Evolutionary conservation across 2,888 invertebrate species (phyloP).

Genomic region (Gastracanthus pulcherrimus): DNA sequence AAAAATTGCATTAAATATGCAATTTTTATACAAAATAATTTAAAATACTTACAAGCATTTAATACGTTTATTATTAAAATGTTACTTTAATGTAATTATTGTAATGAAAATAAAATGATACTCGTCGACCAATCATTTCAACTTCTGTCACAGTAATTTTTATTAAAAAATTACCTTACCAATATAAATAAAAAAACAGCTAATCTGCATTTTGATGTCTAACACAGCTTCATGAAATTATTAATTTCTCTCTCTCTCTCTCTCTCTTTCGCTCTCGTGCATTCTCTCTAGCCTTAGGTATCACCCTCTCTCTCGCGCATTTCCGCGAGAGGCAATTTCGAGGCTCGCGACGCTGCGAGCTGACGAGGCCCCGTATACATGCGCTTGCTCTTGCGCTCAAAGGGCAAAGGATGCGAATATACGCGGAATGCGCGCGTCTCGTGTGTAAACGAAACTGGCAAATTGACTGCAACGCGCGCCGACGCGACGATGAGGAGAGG

Average conservation of each 20-base stretch:
- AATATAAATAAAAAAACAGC: not conserved
- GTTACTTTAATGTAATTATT: too few relatives aligned
- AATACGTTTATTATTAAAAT: too few relatives aligned
- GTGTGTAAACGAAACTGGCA: not conserved
- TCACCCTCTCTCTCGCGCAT: not conserved
- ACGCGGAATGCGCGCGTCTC: not conserved
- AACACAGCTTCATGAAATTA: conserved; percentile 7
- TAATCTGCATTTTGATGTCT: not conserved
- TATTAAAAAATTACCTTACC: too few relatives aligned
- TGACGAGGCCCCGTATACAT: too few relatives aligned
- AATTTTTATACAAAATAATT: too few relatives aligned
- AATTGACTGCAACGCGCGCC: conserved; percentile 26
- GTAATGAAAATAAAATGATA: too few relatives aligned
- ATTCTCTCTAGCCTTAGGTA: not conserved
- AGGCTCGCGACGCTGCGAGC: not conserved
- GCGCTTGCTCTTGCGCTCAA: conserved; percentile 23
- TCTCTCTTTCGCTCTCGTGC: not conserved
- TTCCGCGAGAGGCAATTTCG: conserved; percentile 16
- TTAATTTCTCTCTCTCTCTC: not conserved
- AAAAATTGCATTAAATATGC: too few relatives aligned
- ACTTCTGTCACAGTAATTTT: too few relatives aligned
- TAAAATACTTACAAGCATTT: too few relatives aligned
- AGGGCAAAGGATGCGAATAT: not conserved
- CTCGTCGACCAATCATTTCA: too few relatives aligned
- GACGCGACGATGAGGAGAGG: not conserved